Evolutionary conservation across 1,140 invertebrate species (phyloP), one percentile per base, ranked within the genome.

Genomic region (Chymomyza costata): DNA sequence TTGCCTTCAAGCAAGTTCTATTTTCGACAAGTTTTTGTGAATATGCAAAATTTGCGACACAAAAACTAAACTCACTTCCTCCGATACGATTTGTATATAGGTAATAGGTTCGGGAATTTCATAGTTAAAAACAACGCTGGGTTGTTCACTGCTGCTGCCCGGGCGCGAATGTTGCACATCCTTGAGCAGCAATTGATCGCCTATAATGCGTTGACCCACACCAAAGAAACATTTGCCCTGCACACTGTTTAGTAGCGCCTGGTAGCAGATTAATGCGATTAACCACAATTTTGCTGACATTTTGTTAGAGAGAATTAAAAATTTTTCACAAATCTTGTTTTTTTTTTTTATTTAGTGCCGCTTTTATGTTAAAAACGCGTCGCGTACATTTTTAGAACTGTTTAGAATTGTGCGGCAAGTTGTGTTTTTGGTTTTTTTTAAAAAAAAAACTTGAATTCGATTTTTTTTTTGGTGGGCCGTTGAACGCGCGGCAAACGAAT

Each of bases 131-230:
- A 32, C 18, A 37, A 84, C 66, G 7, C 40, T 56, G 5, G 71
- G 60, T 16, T 61, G 43, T 7, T 84, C 55, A n/a, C 31, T 56
- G 14, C 18, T 21, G 5, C 48, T 32, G 16, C 53, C 61, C 1
- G 62, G 65, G 45, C 68, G 71, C 6, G 76, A 65, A 37, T 68
- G 58, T 6, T 47, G 62, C 31, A 74, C 50, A 65, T 84, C 82
- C 66, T 80, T 82, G 8, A 84, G 30, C 34, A 84, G 41, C 41
- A 84, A 50, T 28, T 74, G 60, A 63, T 84, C 82, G 0, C 69
- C 68, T 1, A 38, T 14, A 1, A 66, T 44, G 14, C 82, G 63
- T 1, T 45, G 6, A 2, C 82, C 82, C 8, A 70, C 70, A 13
- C 68, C 71, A 19, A 68, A 82, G 8, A 47, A 53, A 0, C 60